Evolutionary conservation across 2,888 invertebrate genomes (phyloP).

Genomic region (Hypena proboscidalis): DNA sequence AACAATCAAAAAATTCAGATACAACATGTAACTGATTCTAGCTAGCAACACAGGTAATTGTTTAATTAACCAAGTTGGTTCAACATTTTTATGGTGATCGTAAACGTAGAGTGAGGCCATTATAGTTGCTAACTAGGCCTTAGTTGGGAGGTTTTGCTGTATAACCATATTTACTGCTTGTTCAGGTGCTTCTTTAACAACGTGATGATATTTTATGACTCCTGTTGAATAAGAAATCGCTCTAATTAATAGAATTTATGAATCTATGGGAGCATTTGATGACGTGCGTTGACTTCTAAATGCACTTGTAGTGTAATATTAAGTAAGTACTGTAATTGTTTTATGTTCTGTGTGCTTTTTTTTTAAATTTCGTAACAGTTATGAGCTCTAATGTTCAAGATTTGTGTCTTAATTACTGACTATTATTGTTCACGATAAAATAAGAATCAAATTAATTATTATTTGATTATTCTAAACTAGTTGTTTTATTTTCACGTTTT

Average conservation of each 20-base stretch:
- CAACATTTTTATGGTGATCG: constrained; percentile 38
- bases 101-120: constrained; percentile 40
- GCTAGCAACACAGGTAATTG: constrained; percentile 41
- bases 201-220: constrained; percentile 45
- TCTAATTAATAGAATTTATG: constrained; percentile 34
- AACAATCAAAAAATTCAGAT: constrained; percentile 5
- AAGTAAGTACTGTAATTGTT: too few relatives aligned
- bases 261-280: constrained; percentile 19
- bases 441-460: too few relatives aligned
- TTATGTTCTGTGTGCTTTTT: too few relatives aligned
- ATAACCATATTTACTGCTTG: constrained; percentile 41
- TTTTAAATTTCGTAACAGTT: too few relatives aligned
- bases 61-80: constrained; percentile 46
- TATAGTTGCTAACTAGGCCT: constrained; percentile 38
- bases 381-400: too few relatives aligned
- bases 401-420: too few relatives aligned
- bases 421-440: too few relatives aligned
- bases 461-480: too few relatives aligned
- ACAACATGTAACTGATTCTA: constrained; percentile 27
- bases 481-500: too few relatives aligned
- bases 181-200: constrained; percentile 40
- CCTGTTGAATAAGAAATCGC: constrained; percentile 32
- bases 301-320: neutral
- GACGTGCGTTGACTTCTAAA: constrained; percentile 15
- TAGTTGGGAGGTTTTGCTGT: constrained; percentile 16